Percentiles rank a stretch among this genome's conserved stretches.
These are phyloP conservation scores for Nomada goodeniana DNA, from an alignment of 2,888 invertebrate species.

Conservation along the genomic window DNA sequence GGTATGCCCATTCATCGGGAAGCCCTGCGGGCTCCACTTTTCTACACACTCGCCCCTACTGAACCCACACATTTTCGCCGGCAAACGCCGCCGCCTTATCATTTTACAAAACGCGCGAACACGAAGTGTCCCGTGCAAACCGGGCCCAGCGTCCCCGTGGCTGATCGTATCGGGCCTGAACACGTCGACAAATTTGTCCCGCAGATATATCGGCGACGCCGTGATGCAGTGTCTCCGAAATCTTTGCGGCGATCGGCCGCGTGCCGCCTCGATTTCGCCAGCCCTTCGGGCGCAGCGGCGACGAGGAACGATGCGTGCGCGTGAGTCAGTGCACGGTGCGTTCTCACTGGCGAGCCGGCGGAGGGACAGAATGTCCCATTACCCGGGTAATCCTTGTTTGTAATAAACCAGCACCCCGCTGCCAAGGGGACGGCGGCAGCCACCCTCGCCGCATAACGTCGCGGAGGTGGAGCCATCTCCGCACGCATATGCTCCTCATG, in stretches of 20 bases:
- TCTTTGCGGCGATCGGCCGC: slow-evolving; percentile 48
- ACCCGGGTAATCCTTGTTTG: slow-evolving; percentile 84
- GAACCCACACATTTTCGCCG: no score
- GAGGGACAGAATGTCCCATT: slow-evolving; percentile 82
- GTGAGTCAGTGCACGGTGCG: slow-evolving; percentile 75
- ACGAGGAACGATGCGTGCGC: slow-evolving; percentile 36
- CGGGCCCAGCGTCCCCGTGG: not conserved
- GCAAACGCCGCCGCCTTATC: no score
- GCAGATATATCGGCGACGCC: slow-evolving; percentile 56
- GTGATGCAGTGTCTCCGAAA: slow-evolving; percentile 41
- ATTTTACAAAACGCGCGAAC: no score
- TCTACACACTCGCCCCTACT: no score
- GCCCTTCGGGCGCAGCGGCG: slow-evolving; percentile 24
- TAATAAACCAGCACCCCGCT: slow-evolving; percentile 83
- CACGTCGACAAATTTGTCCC: slow-evolving; percentile 79
- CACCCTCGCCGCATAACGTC: slow-evolving; percentile 68
- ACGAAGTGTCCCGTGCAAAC: no score
- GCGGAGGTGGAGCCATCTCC: slow-evolving; percentile 75
- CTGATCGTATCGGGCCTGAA: slow-evolving; percentile 58
- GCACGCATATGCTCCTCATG: slow-evolving; percentile 82
- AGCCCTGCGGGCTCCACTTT: no score
- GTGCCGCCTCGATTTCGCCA: slow-evolving; percentile 14
- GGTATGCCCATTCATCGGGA: no score
- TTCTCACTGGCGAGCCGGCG: slow-evolving; percentile 66
- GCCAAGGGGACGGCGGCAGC: slow-evolving; percentile 69